Base-by-base conservation (phyloP, 2,888 invertebrate species). In the Lepidocyrtoides sp. region DNA sequence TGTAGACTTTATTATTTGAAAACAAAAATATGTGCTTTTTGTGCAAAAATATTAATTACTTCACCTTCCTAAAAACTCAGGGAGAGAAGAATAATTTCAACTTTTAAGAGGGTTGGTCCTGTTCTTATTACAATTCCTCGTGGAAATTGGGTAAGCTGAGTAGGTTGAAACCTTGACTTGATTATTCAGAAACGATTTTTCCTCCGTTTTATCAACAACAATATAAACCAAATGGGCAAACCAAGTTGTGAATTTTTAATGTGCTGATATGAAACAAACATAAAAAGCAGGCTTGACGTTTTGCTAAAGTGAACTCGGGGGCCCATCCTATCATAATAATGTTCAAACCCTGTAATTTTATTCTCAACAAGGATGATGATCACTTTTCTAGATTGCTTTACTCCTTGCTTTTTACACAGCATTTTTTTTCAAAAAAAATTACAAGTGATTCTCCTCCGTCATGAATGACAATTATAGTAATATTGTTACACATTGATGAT, bases 91-190 rank as follows among this genome's bases (percentile, higher is more conserved):
- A 36, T 17, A 44, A 72, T 72, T 23, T 72, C 41, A 4, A 36
- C 36, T 36, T 20, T 57, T 17, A 23, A 20, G 51, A 41, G 51
- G 79, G 32, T 26, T 26, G 81, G 57, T 26, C 81, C 57, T 36
- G 36, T 17, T 69, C 4, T 36, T 36, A 17, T 69, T 36, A 8
- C 17, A 36, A 12, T 20, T 72, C 20, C 17, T 41, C 32, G 63
- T 72, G 84, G 72, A 84, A 84, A 84, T 72, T 69, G 72, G 83
- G 83, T 48, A 36, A 69, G 32, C 20, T 66, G 69, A 84, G 54
- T 84, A 72, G 84, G 84, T 72, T 72, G 84, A 84, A 84, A 69
- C 84, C 84, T 84, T 84, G 84, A 72, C 84, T 84, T 72, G 72
- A 51, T 72, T 72, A 60, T 72, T 44, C 72, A 41, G 72, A 23